Conservation (phyloP, 2,797 vertebrate genomes). For the Hydrophis major region DNA sequence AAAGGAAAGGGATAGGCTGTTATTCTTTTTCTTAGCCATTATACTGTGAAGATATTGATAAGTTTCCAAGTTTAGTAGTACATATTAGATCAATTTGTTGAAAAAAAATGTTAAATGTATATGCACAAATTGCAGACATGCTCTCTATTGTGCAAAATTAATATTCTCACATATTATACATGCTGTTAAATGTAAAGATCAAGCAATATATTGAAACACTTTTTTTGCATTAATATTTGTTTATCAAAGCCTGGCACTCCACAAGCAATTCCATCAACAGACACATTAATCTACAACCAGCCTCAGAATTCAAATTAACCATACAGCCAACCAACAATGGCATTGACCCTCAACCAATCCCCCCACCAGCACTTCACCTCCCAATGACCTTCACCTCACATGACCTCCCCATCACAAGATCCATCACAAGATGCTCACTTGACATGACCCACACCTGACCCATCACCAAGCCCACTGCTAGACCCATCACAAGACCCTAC, state of each 20-base stretch:
- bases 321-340: not conserved
- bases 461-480: not conserved
- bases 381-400: not conserved
- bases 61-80: not conserved
- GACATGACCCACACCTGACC: not conserved
- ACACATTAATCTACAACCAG: not conserved
- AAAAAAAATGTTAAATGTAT: not conserved
- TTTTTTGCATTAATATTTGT: slow-evolving; percentile 33
- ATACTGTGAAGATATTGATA: not conserved
- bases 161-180: not conserved
- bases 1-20: not conserved
- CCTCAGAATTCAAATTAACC: not conserved
- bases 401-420: not conserved
- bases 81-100: not conserved
- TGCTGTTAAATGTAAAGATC: not conserved
- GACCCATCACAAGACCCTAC: not conserved
- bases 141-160: not conserved
- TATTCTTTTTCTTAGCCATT: not conserved
- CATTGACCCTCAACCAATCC: not conserved
- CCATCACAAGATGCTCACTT: not conserved
- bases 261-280: not conserved
- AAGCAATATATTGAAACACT: slow-evolving; percentile 54
- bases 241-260: not conserved
- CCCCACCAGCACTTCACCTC: not conserved
- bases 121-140: not conserved